Evolutionary conservation across 1,140 invertebrate species (phyloP).

Genomic region (Babylonia areolata): DNA sequence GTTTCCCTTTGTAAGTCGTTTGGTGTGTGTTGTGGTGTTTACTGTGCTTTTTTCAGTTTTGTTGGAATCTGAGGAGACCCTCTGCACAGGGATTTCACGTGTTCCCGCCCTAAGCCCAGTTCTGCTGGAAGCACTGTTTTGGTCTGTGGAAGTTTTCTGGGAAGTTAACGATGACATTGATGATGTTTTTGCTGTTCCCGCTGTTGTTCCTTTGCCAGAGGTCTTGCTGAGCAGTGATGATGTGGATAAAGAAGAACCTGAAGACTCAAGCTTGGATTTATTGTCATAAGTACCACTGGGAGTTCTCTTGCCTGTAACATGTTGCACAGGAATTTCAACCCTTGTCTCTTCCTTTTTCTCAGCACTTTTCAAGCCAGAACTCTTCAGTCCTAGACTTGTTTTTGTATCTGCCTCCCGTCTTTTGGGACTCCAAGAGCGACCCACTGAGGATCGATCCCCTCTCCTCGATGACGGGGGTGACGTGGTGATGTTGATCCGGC

Average conservation of each 20-base stretch:
- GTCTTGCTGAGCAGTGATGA: neutral
- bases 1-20: neutral
- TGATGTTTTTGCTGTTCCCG: neutral
- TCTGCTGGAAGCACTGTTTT: neutral
- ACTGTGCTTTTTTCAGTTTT: neutral
- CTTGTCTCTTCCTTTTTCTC: constrained; percentile 17
- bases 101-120: neutral
- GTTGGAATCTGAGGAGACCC: constrained; percentile 16
- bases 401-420: constrained; percentile 2
- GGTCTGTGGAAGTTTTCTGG: constrained; percentile 3
- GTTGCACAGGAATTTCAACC: constrained; percentile 34
- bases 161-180: neutral
- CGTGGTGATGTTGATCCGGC: constrained; percentile 31
- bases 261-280: constrained; percentile 31
- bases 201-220: neutral
- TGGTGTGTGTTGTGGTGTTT: neutral
- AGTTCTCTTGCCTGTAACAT: neutral
- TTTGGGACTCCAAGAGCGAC: constrained; percentile 23
- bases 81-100: constrained; percentile 28
- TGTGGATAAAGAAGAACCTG: neutral
- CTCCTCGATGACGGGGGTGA: constrained; percentile 26
- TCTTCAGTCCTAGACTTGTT: neutral
- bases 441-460: neutral
- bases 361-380: neutral
- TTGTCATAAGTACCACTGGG: neutral